phyloP scores from a whole-genome alignment of 2,888 invertebrate genomes.

The Cephus rjabovi region DNA sequence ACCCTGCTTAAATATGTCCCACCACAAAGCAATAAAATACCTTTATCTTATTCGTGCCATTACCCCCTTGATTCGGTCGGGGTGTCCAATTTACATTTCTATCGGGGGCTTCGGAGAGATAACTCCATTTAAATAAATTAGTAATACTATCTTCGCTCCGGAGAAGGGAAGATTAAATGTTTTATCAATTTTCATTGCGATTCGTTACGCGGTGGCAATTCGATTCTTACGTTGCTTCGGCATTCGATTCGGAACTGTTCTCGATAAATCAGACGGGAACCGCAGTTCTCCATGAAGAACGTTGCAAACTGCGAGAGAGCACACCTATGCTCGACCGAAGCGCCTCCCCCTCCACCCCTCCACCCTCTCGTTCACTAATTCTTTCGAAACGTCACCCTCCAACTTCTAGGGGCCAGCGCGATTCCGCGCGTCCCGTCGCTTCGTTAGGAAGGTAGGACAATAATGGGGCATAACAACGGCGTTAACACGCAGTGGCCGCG shows the following conservation, averaged over 20 bases:
- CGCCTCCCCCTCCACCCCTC: too few relatives aligned
- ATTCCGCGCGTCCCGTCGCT: too few relatives aligned
- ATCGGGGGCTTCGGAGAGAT: slow-evolving; percentile 65
- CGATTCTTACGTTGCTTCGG: not conserved
- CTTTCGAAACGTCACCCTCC: too few relatives aligned
- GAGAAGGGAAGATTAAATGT: slow-evolving; percentile 58
- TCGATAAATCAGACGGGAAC: too few relatives aligned
- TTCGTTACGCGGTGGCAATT: slow-evolving; percentile 50
- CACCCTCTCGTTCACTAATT: too few relatives aligned
- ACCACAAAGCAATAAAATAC: slow-evolving; percentile 62
- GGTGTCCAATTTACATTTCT: slow-evolving; percentile 65
- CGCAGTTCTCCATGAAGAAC: too few relatives aligned
- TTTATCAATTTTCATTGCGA: slow-evolving; percentile 65
- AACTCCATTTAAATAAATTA: slow-evolving; percentile 67
- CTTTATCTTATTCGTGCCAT: slow-evolving; percentile 65
- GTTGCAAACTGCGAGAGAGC: too few relatives aligned
- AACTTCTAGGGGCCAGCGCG: too few relatives aligned
- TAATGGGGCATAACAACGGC: slow-evolving; percentile 66
- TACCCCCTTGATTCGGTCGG: slow-evolving; percentile 61
- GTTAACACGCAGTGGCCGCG: slow-evolving; percentile 63
- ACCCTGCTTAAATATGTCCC: slow-evolving; percentile 57
- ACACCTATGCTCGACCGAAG: too few relatives aligned
- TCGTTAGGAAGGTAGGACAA: slow-evolving; percentile 19
- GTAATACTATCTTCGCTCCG: slow-evolving; percentile 59
- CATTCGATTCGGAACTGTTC: too few relatives aligned